phyloP scores from a whole-genome alignment of 2,888 invertebrate genomes.

The Chirona hameri region DNA sequence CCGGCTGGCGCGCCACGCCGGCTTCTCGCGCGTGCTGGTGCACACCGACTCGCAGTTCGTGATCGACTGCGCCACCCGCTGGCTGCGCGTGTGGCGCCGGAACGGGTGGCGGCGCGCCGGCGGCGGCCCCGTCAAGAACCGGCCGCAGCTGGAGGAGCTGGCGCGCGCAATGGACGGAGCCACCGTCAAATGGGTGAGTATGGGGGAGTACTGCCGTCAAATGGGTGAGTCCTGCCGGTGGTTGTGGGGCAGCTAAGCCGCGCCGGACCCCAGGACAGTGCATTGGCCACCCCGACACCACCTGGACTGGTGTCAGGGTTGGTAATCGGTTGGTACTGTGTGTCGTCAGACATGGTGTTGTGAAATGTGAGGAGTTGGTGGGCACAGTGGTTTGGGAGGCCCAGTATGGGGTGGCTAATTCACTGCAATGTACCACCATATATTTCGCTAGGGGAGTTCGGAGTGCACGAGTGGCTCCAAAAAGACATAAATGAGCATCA shows the following conservation, averaged over 20 bases:
- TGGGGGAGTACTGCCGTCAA: constrained; percentile 31
- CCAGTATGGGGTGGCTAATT: neutral
- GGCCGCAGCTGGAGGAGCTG: constrained; percentile 72
- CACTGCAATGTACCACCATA: neutral
- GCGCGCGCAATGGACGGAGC: constrained; percentile 56
- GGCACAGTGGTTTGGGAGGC: neutral
- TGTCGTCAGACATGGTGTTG: too few relatives aligned
- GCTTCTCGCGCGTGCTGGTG: constrained; percentile 66
- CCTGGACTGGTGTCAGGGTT: too few relatives aligned
- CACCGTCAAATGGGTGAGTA: constrained; percentile 39
- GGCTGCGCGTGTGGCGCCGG: constrained; percentile 84
- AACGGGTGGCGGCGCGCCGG: constrained; percentile 75
- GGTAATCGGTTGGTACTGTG: too few relatives aligned
- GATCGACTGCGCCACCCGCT: constrained; percentile 76
- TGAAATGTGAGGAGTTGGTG: too few relatives aligned
- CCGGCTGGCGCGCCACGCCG: constrained; percentile 61
- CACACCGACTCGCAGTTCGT: constrained; percentile 89
- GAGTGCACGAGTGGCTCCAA: too few relatives aligned
- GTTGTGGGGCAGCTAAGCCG: too few relatives aligned
- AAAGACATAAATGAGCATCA: too few relatives aligned
- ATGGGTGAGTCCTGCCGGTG: constrained; percentile 35
- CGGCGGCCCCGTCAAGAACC: constrained; percentile 80
- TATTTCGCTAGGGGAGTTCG: too few relatives aligned
- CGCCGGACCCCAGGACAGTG: too few relatives aligned
- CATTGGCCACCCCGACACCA: too few relatives aligned